Conservation (phyloP, 2,888 invertebrate species). For the Hypomecis punctinalis region DNA sequence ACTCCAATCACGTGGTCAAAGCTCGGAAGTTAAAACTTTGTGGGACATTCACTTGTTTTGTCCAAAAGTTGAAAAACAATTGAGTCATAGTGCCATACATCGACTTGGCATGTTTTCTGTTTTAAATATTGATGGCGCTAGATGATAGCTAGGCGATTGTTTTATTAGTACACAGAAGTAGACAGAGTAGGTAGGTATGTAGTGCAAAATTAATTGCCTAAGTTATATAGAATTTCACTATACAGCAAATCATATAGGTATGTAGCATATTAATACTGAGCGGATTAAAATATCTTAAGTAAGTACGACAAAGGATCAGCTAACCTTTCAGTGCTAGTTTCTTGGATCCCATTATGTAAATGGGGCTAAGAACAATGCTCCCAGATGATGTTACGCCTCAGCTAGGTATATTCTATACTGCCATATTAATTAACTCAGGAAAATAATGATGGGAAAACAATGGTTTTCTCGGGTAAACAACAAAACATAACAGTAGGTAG, state of each 20-base stretch:
- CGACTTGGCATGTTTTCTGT: no score
- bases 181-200: no score
- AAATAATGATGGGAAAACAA: conserved; percentile 29
- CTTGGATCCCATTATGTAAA: conserved; percentile 15
- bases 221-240: no score
- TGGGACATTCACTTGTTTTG: background rate
- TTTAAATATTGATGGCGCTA: no score
- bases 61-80: no score
- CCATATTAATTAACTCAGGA: conserved; percentile 14
- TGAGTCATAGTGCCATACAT: no score
- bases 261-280: background rate
- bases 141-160: no score
- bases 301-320: conserved; percentile 3
- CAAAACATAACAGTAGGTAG: conserved; percentile 13
- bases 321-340: conserved; percentile 14
- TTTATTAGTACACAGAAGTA: no score
- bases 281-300: background rate
- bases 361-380: conserved; percentile 8
- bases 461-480: conserved; percentile 7
- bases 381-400: conserved; percentile 8
- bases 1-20: conserved; percentile 10
- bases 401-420: conserved; percentile 16
- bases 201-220: no score
- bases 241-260: no score
- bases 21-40: conserved; percentile 7